A percentile compares a stretch with the other conserved stretches of the same genome.
Conservation (phyloP, 2,888 invertebrate species). For the Entomobrya multifasciata region DNA sequence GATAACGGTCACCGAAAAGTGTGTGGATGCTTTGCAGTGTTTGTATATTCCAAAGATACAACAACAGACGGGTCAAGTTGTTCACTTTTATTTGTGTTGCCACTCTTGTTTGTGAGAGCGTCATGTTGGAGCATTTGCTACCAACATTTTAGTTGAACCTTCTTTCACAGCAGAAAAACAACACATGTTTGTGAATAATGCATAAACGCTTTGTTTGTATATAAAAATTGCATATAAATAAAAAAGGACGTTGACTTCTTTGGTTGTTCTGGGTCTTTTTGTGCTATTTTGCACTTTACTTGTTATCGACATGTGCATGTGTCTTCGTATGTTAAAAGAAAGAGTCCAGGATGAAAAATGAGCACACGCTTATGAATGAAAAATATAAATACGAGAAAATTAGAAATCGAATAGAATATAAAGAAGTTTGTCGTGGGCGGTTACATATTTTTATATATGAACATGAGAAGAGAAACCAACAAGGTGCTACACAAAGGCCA, state of each 20-base stretch:
- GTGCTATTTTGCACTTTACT: conserved; percentile 1
- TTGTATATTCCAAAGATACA: not conserved
- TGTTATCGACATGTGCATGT: not conserved
- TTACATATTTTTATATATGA: too few relatives aligned
- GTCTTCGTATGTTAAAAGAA: not conserved
- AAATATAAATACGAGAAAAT: not conserved
- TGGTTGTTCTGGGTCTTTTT: not conserved
- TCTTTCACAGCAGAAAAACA: not conserved
- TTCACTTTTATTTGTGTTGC: not conserved
- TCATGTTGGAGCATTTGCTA: conserved; percentile 1
- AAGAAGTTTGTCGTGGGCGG: not conserved
- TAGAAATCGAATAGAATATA: not conserved
- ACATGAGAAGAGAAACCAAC: too few relatives aligned
- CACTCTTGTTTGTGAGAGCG: not conserved
- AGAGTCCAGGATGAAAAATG: too few relatives aligned
- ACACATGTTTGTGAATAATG: conserved; percentile 32
- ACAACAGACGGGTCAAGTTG: conserved; percentile 12
- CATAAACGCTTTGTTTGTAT: conserved; percentile 5
- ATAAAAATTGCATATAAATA: not conserved
- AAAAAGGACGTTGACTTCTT: conserved; percentile 19
- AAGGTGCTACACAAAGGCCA: too few relatives aligned
- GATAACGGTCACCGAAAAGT: conserved; percentile 14
- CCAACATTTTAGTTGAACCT: not conserved
- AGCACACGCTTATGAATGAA: not conserved
- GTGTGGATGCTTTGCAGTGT: not conserved